A percentile compares a stretch with the other conserved stretches of the same genome.
Conservation (phyloP, 1,140 invertebrate genomes). For the Zaprionus gabonicus region DNA sequence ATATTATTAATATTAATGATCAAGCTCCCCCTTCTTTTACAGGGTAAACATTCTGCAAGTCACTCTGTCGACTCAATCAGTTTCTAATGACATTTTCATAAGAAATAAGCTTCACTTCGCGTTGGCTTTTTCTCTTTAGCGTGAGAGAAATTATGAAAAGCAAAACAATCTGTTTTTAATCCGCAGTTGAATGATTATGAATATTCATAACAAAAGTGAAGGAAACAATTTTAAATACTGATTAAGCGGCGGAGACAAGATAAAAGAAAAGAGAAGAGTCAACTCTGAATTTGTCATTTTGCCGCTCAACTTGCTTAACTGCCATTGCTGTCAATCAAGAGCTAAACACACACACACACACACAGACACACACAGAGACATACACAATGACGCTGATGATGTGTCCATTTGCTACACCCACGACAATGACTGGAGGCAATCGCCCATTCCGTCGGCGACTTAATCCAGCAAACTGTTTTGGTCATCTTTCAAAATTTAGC, state of each 20-base stretch:
- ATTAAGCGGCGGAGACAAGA: neutral
- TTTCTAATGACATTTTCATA: slow-evolving; percentile 22
- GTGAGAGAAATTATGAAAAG: neutral
- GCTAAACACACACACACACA: neutral
- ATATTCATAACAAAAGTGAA: slow-evolving; percentile 11
- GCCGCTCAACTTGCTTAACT: slow-evolving; percentile 14
- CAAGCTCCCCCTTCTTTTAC: neutral
- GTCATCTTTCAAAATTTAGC: slow-evolving; percentile 77
- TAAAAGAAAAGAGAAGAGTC: neutral
- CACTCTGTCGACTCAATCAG: neutral
- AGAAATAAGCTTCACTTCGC: neutral
- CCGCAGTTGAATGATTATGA: slow-evolving; percentile 4
- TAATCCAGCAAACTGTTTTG: slow-evolving; percentile 60
- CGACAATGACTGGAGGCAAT: slow-evolving; percentile 45
- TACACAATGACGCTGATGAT: slow-evolving; percentile 22
- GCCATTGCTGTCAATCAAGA: slow-evolving; percentile 4
- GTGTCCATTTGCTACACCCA: slow-evolving; percentile 34
- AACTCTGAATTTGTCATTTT: slow-evolving; percentile 25
- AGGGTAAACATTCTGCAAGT: neutral
- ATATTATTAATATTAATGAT: neutral
- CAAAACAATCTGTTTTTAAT: neutral
- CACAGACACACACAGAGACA: neutral
- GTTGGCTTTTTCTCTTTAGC: neutral
- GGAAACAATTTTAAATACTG: slow-evolving; percentile 7
- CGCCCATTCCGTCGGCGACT: slow-evolving; percentile 24